Evolutionary conservation across 92 coral and sea anemone species (phyloP), one percentile per base, ranked within the genome.

Genomic region (Phymanthus crucifer): DNA sequence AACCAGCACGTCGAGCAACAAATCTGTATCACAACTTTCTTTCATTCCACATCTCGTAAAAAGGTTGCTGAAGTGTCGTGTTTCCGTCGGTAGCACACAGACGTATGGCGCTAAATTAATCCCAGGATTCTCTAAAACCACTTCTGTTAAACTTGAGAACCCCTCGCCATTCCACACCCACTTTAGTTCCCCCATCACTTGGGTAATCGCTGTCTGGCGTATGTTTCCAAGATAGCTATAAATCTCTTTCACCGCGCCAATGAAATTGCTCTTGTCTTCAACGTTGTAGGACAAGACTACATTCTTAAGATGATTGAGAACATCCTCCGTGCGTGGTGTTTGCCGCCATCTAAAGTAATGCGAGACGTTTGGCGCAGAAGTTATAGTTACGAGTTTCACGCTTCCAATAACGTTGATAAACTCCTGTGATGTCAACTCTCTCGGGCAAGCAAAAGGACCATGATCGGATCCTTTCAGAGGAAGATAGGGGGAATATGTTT

Each of bases 121-220:
- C 35, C 72, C 70, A 32, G 89, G 76, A 50, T 81, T 84, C 31
- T 81, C 46, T 29, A 77, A 16, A 66, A 92, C 79, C 26, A 89
- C 40, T n/a, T 65, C 80, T 6, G 57, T 27, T 17, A 89, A 83
- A 1, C 84, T 89, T 11, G 91, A 92, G 73, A 92, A 92, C 0
- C 93, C 93, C 27, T 92, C 85, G 57, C 97, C 97, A 75, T 87
- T 92, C 97, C 97, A 92, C 31, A 89, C 71, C 97, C 97, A 92
- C 31, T 80, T 32, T 36, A 57, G 19, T 26, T 21, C 71, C 18
- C 36, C 21, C 38, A 89, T 73, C 21, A 56, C 71, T 34, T 11
- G 67, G 56, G 24, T 58, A 16, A 86, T 79, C 5, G 43, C 70
- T 2, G 70, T 32, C 34, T 24, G 21, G 33, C 29, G 17, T 13